Evolutionary conservation across 1,140 invertebrate species (phyloP), one percentile per base, ranked within the genome.

Genomic region (Manduca sexta): DNA sequence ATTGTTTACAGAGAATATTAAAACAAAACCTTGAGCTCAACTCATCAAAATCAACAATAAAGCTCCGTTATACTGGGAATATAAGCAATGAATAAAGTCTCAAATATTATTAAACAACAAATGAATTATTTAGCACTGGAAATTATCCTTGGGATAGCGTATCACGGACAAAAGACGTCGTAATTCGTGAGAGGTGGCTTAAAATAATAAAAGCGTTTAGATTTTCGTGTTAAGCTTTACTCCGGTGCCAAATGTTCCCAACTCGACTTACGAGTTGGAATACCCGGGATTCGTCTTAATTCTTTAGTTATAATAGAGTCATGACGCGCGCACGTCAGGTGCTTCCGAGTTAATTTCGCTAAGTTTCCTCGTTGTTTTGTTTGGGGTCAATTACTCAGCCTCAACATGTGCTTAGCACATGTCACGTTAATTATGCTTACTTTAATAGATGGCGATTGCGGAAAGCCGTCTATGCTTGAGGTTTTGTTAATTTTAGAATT

Each of bases 251-350:
- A 65, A 60, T 60, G 52, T 61, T 65, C 46, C 39, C 40, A 56
- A 58, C 46, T 56, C 60, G 56, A 44, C 57, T 57, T 55, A 52
- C 38, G 50, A 60, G 56, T 55, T 58, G 30, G 49, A 63, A 63
- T 63, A 60, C 40, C 56, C 33, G 41, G 47, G 55, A 64, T 60
- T 58, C 54, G 46, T 63, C 64, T 63, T 67, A 56, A 67, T 67
- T 67, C 56, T 56, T 63, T 54, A 53, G 52, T 45, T 58, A 57
- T 58, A 59, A 61, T 33, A 29, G 45, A 47, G 17, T 50, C 45
- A 31, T 53, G 58, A 58, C 46, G 42, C 35, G 43, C 51, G 54
- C n/a, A 43, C 37, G 56, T 42, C 56, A 60, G 53, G 45, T 57
- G 45, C 50, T 49, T n/a, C n/a, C 17, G 21, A 52, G 45, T 37